Percentiles rank a stretch among this genome's conserved stretches.
phyloP scores from a whole-genome alignment of 2,113 vertebrate genomes.

The Cricetomys ansorgei region DNA sequence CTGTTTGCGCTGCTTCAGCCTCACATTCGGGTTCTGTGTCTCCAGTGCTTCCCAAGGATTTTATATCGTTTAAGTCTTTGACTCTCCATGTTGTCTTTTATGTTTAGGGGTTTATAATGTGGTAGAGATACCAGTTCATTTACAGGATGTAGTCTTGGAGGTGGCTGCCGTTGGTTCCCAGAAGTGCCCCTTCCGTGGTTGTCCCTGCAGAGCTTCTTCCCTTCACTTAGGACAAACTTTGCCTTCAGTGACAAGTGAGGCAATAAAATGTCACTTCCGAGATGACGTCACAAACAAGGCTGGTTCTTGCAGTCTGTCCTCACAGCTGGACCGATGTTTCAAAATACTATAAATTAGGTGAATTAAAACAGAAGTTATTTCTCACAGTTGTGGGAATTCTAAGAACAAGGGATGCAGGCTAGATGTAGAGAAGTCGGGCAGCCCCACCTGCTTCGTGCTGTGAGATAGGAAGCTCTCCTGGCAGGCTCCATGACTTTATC shows the following conservation, averaged over 20 bases:
- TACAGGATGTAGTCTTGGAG: neutral
- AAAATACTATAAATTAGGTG: neutral
- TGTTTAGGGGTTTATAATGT: neutral
- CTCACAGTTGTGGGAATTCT: neutral
- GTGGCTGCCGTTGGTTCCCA: neutral
- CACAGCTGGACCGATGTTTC: neutral
- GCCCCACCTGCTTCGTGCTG: neutral
- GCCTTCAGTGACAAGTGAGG: neutral
- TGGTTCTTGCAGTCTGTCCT: neutral
- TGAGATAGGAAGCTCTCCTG: neutral
- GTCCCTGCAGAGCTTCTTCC: neutral
- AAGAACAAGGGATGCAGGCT: neutral
- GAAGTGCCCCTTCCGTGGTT: neutral
- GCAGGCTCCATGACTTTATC: neutral
- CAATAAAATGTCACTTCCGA: neutral
- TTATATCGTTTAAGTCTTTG: conserved; percentile 9
- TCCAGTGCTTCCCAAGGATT: neutral
- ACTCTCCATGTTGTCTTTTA: neutral
- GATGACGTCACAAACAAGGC: neutral
- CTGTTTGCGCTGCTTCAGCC: neutral
- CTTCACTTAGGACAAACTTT: neutral
- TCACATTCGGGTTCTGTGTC: neutral
- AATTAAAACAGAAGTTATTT: neutral
- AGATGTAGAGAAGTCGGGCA: neutral
- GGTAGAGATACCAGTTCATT: neutral